Conservation (phyloP, 2,888 invertebrate genomes). For the Timema podura region DNA sequence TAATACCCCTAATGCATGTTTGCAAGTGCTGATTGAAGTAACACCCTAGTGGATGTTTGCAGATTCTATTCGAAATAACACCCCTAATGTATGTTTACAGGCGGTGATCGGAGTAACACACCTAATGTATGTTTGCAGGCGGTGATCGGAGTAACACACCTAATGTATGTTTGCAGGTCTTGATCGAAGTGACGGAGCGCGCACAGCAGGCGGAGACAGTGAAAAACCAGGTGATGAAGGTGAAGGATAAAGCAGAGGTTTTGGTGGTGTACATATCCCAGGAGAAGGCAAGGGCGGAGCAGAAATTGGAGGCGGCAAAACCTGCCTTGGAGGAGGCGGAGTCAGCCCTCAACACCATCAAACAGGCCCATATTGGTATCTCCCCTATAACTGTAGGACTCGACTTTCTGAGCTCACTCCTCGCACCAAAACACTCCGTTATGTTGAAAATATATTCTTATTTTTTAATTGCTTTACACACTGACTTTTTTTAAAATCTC, state of each 20-base stretch:
- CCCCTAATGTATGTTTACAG: constrained; percentile 28
- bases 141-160: no score
- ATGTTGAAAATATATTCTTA: background rate
- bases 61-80: no score
- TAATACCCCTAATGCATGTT: no score
- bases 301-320: constrained; percentile 90
- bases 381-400: background rate
- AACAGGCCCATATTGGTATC: constrained; percentile 84
- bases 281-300: constrained; percentile 88
- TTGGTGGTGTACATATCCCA: constrained; percentile 80
- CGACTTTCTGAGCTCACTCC: no score
- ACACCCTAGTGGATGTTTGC: no score
- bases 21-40: background rate
- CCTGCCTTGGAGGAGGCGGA: constrained; percentile 95
- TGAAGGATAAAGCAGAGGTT: constrained; percentile 92
- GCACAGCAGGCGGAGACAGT: constrained; percentile 94
- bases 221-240: constrained; percentile 92
- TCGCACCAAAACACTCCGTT: no score
- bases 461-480: background rate
- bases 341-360: constrained; percentile 90
- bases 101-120: constrained; percentile 75
- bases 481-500: no score
- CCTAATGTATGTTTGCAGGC: no score
- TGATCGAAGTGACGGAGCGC: constrained; percentile 86
- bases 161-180: constrained; percentile 37